Conservation (phyloP, 2,113 vertebrate species). For the Tonatia bakeri region DNA sequence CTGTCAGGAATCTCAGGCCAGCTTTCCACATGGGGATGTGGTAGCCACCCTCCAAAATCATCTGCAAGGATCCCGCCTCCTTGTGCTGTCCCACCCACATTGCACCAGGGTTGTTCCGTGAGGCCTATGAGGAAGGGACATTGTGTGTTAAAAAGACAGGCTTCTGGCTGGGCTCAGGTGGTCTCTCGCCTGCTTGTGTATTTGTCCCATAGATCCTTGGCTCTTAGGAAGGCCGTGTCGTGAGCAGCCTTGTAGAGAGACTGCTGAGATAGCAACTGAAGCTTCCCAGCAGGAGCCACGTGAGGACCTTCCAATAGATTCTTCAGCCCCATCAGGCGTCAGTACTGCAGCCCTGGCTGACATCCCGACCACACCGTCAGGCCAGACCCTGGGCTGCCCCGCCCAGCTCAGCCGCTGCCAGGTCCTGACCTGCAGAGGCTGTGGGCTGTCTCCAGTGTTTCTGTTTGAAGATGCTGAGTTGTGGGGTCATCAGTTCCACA, state of each 20-base stretch:
- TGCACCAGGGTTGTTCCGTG: not conserved
- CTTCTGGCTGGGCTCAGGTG: not conserved
- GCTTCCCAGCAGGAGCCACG: not conserved
- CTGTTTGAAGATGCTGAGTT: not conserved
- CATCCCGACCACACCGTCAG: not conserved
- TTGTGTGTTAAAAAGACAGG: not conserved
- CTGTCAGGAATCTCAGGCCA: not conserved
- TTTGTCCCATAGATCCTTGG: not conserved
- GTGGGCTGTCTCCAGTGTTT: not conserved
- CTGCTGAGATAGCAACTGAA: not conserved
- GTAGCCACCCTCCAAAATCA: not conserved
- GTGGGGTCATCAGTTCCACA: not conserved
- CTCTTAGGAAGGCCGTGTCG: not conserved
- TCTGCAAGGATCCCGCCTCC: accelerated
- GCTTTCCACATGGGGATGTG: not conserved
- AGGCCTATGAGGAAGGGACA: not conserved
- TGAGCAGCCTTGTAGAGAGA: not conserved
- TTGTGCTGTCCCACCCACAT: accelerated
- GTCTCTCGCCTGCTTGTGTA: not conserved
- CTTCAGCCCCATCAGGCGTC: not conserved
- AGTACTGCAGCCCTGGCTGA: not conserved
- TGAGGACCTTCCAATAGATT: not conserved
- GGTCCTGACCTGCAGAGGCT: not conserved
- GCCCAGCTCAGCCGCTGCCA: not conserved
- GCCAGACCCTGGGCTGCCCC: not conserved